A percentile compares a stretch with the other conserved stretches of the same genome.
Evolutionary conservation across 2,113 vertebrate genomes (phyloP).

Genomic region (Diadophis punctatus): DNA sequence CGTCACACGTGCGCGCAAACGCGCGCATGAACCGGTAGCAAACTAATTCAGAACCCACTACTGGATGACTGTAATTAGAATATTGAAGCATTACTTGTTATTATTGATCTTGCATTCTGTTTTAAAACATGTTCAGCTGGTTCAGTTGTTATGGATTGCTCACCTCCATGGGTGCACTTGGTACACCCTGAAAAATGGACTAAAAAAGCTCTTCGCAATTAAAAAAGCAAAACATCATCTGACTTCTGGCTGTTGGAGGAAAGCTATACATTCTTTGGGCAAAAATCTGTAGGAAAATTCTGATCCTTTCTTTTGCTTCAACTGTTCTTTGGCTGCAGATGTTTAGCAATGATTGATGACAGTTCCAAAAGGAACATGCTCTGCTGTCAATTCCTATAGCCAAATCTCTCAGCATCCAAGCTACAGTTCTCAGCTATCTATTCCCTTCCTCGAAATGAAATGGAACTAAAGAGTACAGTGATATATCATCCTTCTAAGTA

Average conservation of each 20-base stretch:
- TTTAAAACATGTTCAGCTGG: background rate
- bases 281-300: background rate
- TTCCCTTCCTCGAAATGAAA: slow-evolving; percentile 54
- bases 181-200: background rate
- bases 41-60: too few species aligned
- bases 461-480: slow-evolving; percentile 41
- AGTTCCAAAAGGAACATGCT: slow-evolving; percentile 21
- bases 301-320: background rate
- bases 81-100: background rate
- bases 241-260: background rate
- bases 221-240: background rate
- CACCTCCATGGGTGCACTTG: background rate
- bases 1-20: too few species aligned
- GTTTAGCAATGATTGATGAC: background rate
- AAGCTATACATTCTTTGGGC: background rate
- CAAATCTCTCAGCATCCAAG: slow-evolving; percentile 35
- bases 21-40: too few species aligned
- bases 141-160: background rate
- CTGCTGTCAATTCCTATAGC: slow-evolving; percentile 31
- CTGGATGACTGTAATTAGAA: background rate
- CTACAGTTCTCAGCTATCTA: slow-evolving; percentile 49
- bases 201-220: background rate
- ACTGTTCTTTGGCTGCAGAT: background rate
- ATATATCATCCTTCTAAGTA: slow-evolving; percentile 53
- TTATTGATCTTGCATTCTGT: background rate